These are phyloP conservation scores for Liposcelis brunnea DNA, from an alignment of 2,888 invertebrate genomes.

Conservation along the genomic window DNA sequence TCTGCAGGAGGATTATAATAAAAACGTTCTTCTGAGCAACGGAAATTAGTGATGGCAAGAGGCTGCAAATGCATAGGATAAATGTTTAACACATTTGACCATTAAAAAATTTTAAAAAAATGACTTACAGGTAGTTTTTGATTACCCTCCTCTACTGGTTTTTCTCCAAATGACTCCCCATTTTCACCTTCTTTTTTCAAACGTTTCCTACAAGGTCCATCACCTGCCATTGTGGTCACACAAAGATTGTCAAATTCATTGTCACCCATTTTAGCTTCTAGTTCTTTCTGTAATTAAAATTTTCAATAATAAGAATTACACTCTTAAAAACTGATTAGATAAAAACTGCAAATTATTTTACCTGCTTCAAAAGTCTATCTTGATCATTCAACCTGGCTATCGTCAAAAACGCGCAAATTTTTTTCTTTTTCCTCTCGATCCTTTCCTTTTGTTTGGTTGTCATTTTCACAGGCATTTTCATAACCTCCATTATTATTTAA, in stretches of 20 bases:
- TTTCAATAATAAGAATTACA: too few species aligned
- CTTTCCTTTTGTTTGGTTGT: slow-evolving; percentile 34
- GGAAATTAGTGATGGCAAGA: too few species aligned
- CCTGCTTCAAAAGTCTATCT: slow-evolving; percentile 30
- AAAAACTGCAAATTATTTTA: too few species aligned
- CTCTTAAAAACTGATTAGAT: too few species aligned
- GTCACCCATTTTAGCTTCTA: neutral
- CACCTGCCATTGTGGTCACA: slow-evolving; percentile 12
- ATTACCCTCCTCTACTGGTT: slow-evolving; percentile 16
- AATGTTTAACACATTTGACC: too few species aligned
- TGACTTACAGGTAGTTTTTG: too few species aligned
- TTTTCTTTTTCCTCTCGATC: slow-evolving; percentile 42
- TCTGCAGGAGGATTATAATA: too few species aligned
- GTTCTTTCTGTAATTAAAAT: too few species aligned
- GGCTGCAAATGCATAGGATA: too few species aligned
- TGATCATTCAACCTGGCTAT: slow-evolving; percentile 41
- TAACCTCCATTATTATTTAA: too few species aligned
- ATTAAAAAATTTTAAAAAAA: too few species aligned
- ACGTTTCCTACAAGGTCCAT: slow-evolving; percentile 16
- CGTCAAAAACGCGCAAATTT: slow-evolving; percentile 40
- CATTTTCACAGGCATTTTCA: slow-evolving; percentile 26
- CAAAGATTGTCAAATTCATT: neutral
- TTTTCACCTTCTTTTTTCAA: slow-evolving; percentile 17
- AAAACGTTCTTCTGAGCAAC: too few species aligned
- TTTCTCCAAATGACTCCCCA: slow-evolving; percentile 18